Conservation (phyloP, 2,113 vertebrate genomes). For the Sinocyclocheilus maitianheensis region DNA sequence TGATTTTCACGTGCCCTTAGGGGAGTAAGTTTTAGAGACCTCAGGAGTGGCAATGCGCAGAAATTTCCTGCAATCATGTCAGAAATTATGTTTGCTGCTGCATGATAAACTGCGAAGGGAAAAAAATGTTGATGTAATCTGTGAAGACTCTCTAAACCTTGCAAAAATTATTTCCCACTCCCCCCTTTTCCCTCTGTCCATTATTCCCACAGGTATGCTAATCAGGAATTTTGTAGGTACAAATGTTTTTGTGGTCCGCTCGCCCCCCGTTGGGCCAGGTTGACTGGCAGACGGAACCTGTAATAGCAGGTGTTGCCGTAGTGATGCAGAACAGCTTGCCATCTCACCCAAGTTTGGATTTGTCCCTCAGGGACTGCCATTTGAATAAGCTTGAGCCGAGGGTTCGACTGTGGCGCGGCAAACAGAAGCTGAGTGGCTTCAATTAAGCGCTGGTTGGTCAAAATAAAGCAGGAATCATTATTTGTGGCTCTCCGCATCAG, state of each 20-base stretch:
- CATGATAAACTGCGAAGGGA: neutral
- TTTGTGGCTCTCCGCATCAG: slow-evolving; percentile 33
- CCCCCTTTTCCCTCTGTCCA: slow-evolving; percentile 41
- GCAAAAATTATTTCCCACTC: no score
- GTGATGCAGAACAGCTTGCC: slow-evolving; percentile 64
- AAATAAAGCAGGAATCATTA: slow-evolving; percentile 46
- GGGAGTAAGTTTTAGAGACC: slow-evolving; percentile 30
- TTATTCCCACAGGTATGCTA: slow-evolving; percentile 62
- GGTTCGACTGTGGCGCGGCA: slow-evolving; percentile 54
- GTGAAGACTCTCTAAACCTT: slow-evolving; percentile 25
- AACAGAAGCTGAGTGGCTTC: slow-evolving; percentile 57
- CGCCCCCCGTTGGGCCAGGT: slow-evolving; percentile 58
- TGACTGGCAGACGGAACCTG: slow-evolving; percentile 63
- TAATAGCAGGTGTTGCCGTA: slow-evolving; percentile 65
- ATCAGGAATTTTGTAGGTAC: slow-evolving; percentile 65
- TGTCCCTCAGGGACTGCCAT: slow-evolving; percentile 55
- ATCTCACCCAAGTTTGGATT: slow-evolving; percentile 62
- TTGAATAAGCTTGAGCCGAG: slow-evolving; percentile 56
- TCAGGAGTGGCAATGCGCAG: slow-evolving; percentile 17
- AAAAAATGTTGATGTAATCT: slow-evolving; percentile 15
- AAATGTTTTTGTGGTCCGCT: slow-evolving; percentile 63
- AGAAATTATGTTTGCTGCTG: slow-evolving; percentile 31
- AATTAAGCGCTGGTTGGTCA: slow-evolving; percentile 57
- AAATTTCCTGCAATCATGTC: slow-evolving; percentile 37
- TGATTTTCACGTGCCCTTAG: slow-evolving; percentile 33